These are phyloP conservation scores for Platyscapa corneri DNA, from an alignment of 1,140 invertebrate genomes.

Conservation along the genomic window DNA sequence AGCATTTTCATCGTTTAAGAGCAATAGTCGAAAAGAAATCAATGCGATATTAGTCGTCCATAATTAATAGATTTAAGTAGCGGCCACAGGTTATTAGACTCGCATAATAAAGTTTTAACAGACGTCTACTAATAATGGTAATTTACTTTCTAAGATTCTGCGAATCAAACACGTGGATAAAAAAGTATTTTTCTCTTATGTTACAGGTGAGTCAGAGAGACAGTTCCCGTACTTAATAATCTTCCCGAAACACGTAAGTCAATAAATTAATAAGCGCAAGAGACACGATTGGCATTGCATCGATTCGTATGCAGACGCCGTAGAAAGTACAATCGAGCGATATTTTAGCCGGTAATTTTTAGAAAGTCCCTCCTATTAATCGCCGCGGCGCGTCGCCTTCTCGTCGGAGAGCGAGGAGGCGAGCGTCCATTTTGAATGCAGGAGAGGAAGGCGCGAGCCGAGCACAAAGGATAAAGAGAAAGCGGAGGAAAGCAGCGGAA, in stretches of 20 bases:
- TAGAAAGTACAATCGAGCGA: not conserved
- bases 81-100: too few relatives aligned
- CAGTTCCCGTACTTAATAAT: not conserved
- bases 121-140: too few relatives aligned
- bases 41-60: not conserved
- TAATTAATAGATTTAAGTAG: too few relatives aligned
- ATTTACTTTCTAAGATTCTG: too few relatives aligned
- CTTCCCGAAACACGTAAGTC: not conserved
- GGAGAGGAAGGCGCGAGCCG: not conserved
- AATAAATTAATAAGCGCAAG: not conserved
- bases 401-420: not conserved
- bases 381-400: not conserved
- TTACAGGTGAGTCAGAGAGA: conserved; percentile 37
- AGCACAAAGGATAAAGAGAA: not conserved
- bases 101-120: too few relatives aligned
- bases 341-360: not conserved
- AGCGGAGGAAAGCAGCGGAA: conserved; percentile 23
- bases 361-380: not conserved
- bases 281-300: not conserved
- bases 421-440: too few relatives aligned
- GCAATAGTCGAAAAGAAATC: not conserved
- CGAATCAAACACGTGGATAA: not conserved
- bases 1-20: not conserved
- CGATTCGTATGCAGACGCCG: not conserved
- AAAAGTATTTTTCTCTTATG: not conserved